A percentile compares a stretch with the other conserved stretches of the same genome.
Conservation (phyloP, 1,140 invertebrate genomes). For the Drosophila sp. region DNA sequence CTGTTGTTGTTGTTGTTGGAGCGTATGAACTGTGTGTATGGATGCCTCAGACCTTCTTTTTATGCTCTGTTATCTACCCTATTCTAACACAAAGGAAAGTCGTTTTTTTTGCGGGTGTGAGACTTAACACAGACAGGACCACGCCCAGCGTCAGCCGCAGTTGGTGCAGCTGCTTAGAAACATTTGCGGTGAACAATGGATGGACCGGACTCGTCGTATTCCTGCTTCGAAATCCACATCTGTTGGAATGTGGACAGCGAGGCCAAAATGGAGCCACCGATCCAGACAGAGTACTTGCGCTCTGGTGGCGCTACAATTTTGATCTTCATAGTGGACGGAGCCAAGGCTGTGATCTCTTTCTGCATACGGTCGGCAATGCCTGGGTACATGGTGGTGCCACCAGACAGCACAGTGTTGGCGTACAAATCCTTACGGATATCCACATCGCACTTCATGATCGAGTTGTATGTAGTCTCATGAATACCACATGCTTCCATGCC, state of each 20-base stretch:
- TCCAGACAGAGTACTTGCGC: slow-evolving; percentile 96
- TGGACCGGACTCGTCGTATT: slow-evolving; percentile 97
- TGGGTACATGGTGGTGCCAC: slow-evolving; percentile 91
- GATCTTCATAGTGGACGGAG: slow-evolving; percentile 96
- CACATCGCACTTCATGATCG: slow-evolving; percentile 97
- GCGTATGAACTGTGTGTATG: slow-evolving; percentile 1
- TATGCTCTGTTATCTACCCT: slow-evolving; percentile 40
- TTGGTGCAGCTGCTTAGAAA: slow-evolving; percentile 89
- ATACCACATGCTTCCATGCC: slow-evolving; percentile 96
- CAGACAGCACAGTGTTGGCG: slow-evolving; percentile 95
- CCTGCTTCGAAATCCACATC: slow-evolving; percentile 98
- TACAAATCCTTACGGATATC: slow-evolving; percentile 96
- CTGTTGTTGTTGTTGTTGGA: slow-evolving; percentile 7
- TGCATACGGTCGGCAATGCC: slow-evolving; percentile 94
- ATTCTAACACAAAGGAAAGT: slow-evolving; percentile 6
- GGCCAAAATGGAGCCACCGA: slow-evolving; percentile 94
- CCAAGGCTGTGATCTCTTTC: slow-evolving; percentile 94
- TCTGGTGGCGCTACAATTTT: slow-evolving; percentile 97
- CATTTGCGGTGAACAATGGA: slow-evolving; percentile 97
- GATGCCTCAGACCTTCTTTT: slow-evolving; percentile 13
- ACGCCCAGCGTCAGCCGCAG: slow-evolving; percentile 60
- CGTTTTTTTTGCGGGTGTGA: slow-evolving; percentile 16
- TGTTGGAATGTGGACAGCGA: slow-evolving; percentile 95
- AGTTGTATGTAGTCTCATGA: slow-evolving; percentile 96
- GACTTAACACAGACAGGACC: slow-evolving; percentile 86